These are phyloP conservation scores for Anastrepha obliqua DNA, from an alignment of 1,140 invertebrate species.

Conservation along the genomic window DNA sequence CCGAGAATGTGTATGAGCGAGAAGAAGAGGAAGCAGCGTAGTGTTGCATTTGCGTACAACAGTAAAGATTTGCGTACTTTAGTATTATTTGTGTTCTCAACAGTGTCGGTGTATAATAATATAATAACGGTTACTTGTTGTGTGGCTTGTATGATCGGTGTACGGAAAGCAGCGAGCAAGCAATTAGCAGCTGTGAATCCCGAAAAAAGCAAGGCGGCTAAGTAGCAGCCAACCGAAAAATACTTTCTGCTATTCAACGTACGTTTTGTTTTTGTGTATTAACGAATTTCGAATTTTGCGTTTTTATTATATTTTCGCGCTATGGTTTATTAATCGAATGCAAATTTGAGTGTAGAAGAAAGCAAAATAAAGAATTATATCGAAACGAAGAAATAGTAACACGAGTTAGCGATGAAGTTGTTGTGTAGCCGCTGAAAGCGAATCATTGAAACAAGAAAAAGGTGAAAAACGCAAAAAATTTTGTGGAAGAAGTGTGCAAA, in stretches of 20 bases:
- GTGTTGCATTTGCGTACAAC: slow-evolving; percentile 41
- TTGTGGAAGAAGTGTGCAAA: background rate
- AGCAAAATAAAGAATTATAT: background rate
- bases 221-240: slow-evolving; percentile 9
- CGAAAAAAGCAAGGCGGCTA: background rate
- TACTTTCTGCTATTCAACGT: background rate
- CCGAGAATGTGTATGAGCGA: background rate
- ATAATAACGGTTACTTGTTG: slow-evolving; percentile 16
- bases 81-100: slow-evolving; percentile 52
- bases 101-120: slow-evolving; percentile 17
- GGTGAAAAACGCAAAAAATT: background rate
- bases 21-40: slow-evolving; percentile 3
- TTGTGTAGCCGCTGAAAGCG: background rate
- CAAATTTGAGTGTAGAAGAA: background rate
- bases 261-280: background rate
- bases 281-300: background rate
- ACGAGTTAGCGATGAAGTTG: background rate
- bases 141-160: background rate
- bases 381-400: background rate
- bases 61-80: background rate
- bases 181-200: background rate
- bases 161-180: slow-evolving; percentile 39
- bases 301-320: background rate
- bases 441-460: background rate
- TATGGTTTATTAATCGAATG: background rate